phyloP scores from a whole-genome alignment of 1,140 invertebrate genomes.

The Patella vulgata region DNA sequence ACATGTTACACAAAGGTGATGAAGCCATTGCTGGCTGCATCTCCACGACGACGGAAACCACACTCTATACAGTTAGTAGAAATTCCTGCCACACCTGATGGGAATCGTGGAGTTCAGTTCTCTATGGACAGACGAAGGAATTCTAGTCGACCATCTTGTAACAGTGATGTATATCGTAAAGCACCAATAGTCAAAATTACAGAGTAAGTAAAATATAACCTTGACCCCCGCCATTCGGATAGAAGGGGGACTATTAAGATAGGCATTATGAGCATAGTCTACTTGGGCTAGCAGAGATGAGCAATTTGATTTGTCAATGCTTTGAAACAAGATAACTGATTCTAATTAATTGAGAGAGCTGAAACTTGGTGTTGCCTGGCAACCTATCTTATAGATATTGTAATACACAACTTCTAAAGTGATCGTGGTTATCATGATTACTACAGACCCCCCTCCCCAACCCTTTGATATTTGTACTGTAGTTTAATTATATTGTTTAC shows the following conservation, averaged over 20 bases:
- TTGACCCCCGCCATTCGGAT: not conserved
- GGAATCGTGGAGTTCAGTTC: constrained; percentile 54
- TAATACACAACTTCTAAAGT: too few species aligned
- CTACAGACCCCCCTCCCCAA: too few species aligned
- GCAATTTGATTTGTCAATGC: too few species aligned
- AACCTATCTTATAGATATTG: too few species aligned
- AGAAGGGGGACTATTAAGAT: not conserved
- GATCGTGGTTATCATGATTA: too few species aligned
- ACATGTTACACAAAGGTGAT: constrained; percentile 75
- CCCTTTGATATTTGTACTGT: too few species aligned
- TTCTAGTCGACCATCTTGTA: constrained; percentile 4
- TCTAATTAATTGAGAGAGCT: too few species aligned
- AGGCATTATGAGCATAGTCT: too few species aligned
- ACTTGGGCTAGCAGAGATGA: too few species aligned
- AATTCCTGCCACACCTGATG: constrained; percentile 72
- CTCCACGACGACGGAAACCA: constrained; percentile 70
- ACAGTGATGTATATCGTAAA: constrained; percentile 16
- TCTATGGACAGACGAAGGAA: constrained; percentile 22
- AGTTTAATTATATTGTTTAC: too few species aligned
- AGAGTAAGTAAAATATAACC: constrained; percentile 26
- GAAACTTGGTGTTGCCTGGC: too few species aligned
- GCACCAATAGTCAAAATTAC: constrained; percentile 39
- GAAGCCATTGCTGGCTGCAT: constrained; percentile 69
- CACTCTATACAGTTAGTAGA: constrained; percentile 85
- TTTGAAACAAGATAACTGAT: too few species aligned